Base-by-base conservation (phyloP, 2,113 vertebrate species). In the Rhinoptilus africanus region DNA sequence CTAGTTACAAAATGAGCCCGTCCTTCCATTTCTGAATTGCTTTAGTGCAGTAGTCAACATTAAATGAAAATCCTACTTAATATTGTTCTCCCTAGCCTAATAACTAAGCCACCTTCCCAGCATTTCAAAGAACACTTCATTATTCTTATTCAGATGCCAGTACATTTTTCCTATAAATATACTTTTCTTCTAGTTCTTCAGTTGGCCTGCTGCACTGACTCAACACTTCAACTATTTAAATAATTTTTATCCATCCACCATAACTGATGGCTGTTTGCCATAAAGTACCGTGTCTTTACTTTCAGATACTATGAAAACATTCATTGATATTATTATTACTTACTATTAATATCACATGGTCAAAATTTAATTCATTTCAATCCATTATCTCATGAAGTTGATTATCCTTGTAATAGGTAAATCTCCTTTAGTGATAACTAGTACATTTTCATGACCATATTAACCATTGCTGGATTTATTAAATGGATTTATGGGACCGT, bases 11-110 rank as follows among this genome's bases (percentile, higher is more conserved):
- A 93, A 92, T 24, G 41, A 94, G 57, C 71, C 71, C 85, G 50
- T 93, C 85, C 50, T 89, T 95, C 63, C 32, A 85, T 85, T 94
- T 80, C 78, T 62, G 79, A 83, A 66, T 45, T 89, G 53, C 67
- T 78, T 71, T 20, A 85, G 63, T 24, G 26, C 50, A 76, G 48
- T 2, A 37, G 75, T 34, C 83, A 79, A 88, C 59, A 69, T 56
- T 72, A 85, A 85, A 82, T 64, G 60, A 95, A 96, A 95, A 89
- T 76, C 69, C 89, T 89, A n/a, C 62, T 93, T 57, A 41, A 72
- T 41, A 67, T 32, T 75, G 39, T n/a, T 90, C 73, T 92, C 72
- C 39, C 24, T 53, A 57, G 43, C 12, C 80, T 79, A 37, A 91
- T 45, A 75, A 56, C 48, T 89, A 77, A 72, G 80, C 34, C 45